These are phyloP conservation scores for Pegea sp. DNA, from an alignment of 23 tunicate genomes.

Conservation along the genomic window DNA sequence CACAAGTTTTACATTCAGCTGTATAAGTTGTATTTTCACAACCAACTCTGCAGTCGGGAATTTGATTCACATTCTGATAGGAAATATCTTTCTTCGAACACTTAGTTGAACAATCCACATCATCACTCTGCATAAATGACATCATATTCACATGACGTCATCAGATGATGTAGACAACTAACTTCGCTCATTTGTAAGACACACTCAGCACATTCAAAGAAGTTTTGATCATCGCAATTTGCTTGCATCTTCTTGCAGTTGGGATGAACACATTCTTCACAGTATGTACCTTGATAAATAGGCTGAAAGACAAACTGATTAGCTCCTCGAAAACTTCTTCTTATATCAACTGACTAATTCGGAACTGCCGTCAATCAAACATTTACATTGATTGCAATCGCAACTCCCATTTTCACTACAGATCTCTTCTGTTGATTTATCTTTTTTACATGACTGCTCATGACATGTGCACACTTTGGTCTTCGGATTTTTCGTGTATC, in stretches of 20 bases:
- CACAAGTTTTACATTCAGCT: no score
- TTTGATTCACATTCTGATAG: no score
- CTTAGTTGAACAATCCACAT: no score
- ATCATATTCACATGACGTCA: no score
- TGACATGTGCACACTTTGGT: conserved; percentile 26
- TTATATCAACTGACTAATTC: no score
- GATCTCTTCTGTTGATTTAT: background rate
- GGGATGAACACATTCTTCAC: conserved; percentile 54
- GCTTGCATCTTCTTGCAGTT: conserved; percentile 21
- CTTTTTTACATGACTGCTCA: conserved; percentile 7
- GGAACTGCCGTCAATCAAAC: no score
- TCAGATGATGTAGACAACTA: no score
- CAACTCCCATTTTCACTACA: conserved; percentile 40
- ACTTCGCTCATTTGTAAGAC: conserved; percentile 6
- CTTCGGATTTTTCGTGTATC: conserved; percentile 5
- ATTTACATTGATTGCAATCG: conserved; percentile 31
- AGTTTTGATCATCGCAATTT: conserved; percentile 14
- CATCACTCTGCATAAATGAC: no score
- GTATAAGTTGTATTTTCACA: no score
- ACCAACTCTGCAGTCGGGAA: no score
- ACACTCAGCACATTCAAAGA: conserved; percentile 54
- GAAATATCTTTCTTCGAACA: no score
- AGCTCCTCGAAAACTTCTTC: conserved; percentile 3
- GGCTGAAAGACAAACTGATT: background rate
- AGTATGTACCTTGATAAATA: conserved; percentile 11